Percentiles rank a stretch among this genome's conserved stretches.
Evolutionary conservation across 2,113 vertebrate species (phyloP).

Genomic region (Arvicanthis niloticus): DNA sequence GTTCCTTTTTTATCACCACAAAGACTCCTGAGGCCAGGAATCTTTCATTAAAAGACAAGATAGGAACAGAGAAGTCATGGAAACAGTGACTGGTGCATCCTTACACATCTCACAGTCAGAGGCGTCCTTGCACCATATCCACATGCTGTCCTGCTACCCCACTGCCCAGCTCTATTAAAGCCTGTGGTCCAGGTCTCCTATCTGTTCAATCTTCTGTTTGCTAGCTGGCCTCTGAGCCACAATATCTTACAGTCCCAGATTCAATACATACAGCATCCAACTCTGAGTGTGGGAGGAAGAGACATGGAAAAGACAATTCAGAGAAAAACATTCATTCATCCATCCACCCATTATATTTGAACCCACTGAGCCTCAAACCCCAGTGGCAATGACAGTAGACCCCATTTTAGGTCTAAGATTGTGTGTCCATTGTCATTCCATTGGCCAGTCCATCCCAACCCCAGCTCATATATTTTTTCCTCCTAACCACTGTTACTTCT

Average conservation of each 20-base stretch:
- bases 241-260: not conserved
- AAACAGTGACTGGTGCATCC: not conserved
- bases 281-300: not conserved
- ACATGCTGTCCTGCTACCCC: not conserved
- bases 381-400: not conserved
- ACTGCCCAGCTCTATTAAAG: not conserved
- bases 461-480: not conserved
- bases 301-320: not conserved
- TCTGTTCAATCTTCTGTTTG: not conserved
- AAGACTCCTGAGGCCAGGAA: slow-evolving; percentile 1
- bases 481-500: not conserved
- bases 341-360: not conserved
- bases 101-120: not conserved
- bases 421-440: not conserved
- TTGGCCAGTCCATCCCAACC: not conserved
- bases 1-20: not conserved
- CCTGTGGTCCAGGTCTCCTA: not conserved
- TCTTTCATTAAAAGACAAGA: not conserved
- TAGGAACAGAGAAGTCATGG: too few relatives aligned
- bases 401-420: not conserved
- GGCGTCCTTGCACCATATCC: not conserved
- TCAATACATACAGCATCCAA: not conserved
- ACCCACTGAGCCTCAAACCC: not conserved
- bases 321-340: not conserved
- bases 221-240: not conserved